A percentile compares a stretch with the other conserved stretches of the same genome.
These are phyloP conservation scores for Toxostoma redivivum DNA, from an alignment of 2,113 vertebrate species.

Conservation along the genomic window DNA sequence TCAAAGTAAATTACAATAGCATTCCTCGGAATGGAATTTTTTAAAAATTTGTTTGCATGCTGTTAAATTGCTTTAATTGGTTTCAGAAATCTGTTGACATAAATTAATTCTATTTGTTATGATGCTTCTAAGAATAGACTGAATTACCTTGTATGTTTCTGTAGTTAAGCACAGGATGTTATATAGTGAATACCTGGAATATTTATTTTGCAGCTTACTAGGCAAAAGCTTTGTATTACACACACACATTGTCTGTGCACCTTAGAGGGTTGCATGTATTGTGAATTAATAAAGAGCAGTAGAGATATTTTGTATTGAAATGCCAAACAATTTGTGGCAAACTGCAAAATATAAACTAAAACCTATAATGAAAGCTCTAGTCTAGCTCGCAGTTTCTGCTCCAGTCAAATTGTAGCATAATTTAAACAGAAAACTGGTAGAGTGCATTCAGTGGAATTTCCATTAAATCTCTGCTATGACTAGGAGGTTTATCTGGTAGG, in stretches of 20 bases:
- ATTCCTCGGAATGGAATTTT: not conserved
- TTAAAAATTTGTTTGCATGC: not conserved
- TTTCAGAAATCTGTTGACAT: constrained; percentile 26
- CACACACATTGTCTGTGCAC: not conserved
- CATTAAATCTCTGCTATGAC: not conserved
- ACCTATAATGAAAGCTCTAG: not conserved
- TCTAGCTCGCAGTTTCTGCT: not conserved
- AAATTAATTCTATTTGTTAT: not conserved
- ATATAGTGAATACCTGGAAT: not conserved
- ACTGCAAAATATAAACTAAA: not conserved
- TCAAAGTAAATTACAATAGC: constrained; percentile 16
- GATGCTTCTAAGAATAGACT: not conserved
- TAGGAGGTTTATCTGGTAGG: not conserved
- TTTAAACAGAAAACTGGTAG: not conserved
- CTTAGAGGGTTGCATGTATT: not conserved
- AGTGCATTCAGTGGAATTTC: not conserved
- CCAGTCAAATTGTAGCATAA: not conserved
- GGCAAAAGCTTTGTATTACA: not conserved
- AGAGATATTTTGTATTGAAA: not conserved
- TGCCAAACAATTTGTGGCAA: not conserved
- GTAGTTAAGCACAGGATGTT: not conserved
- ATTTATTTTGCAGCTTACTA: not conserved
- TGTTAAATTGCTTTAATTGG: constrained; percentile 1
- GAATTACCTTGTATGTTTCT: not conserved
- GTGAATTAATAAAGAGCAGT: not conserved